Conservation (phyloP, 2,113 vertebrate genomes). For the Accipiter virgatus region DNA sequence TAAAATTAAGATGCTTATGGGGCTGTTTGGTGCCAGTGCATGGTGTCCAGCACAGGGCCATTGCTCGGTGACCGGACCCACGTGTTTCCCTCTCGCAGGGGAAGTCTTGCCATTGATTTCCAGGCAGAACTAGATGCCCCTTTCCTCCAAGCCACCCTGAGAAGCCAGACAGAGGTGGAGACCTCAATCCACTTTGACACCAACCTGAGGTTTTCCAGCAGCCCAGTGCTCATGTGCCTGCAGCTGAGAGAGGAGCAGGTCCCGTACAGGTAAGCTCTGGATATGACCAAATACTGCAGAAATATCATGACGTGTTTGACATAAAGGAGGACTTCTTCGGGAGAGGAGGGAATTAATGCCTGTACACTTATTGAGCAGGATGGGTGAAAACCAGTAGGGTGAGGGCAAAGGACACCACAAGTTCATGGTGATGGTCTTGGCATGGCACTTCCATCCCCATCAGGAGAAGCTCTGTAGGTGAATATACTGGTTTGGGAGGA, state of each 20-base stretch:
- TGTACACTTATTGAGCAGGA: rapidly evolving
- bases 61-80: rapidly evolving
- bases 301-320: background rate
- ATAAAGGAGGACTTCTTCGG: background rate
- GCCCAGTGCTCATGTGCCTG: conserved; percentile 54
- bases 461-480: background rate
- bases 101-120: conserved; percentile 54
- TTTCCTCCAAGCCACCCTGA: conserved; percentile 48
- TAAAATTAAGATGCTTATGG: background rate
- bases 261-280: conserved; percentile 45
- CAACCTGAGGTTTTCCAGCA: conserved; percentile 8
- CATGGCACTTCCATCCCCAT: too few relatives aligned
- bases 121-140: conserved; percentile 49
- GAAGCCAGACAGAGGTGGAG: conserved; percentile 44
- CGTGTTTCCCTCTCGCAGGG: background rate
- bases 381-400: background rate
- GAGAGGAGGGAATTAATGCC: background rate
- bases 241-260: conserved; percentile 49
- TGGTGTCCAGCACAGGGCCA: background rate
- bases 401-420: background rate
- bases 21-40: background rate
- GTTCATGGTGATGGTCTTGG: background rate
- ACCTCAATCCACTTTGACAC: conserved; percentile 28
- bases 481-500: background rate
- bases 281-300: background rate